These are phyloP conservation scores for Creontiades dilutus DNA, from an alignment of 2,888 invertebrate genomes.

Conservation along the genomic window DNA sequence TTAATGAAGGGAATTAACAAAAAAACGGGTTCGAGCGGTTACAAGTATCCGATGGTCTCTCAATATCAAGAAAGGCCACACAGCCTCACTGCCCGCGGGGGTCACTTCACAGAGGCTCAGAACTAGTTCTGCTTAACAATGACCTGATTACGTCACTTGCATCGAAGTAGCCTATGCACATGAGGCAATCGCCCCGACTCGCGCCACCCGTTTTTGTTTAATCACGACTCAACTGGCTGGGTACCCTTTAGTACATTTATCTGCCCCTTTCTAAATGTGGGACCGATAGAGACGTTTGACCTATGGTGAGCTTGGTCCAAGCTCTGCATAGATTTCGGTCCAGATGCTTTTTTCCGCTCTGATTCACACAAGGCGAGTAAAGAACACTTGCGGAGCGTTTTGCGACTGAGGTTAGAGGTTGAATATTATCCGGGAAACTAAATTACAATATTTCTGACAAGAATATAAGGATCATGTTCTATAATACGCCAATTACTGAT, in stretches of 20 bases:
- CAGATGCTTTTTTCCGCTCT: neutral
- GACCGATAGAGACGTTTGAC: conserved; percentile 14
- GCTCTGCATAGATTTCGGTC: neutral
- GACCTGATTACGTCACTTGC: conserved; percentile 45
- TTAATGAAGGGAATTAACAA: neutral
- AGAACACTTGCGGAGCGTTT: too few species aligned
- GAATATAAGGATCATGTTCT: too few species aligned
- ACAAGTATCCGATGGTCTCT: neutral
- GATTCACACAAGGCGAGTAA: neutral
- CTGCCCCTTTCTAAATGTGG: conserved; percentile 31
- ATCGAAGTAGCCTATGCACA: conserved; percentile 54
- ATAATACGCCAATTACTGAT: too few species aligned
- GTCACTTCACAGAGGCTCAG: conserved; percentile 34
- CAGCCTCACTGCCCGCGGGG: neutral
- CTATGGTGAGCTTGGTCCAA: neutral
- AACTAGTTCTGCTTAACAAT: conserved; percentile 44
- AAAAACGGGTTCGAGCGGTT: neutral
- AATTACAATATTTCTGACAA: too few species aligned
- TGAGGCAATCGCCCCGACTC: conserved; percentile 13
- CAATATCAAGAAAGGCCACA: neutral
- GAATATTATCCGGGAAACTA: too few species aligned
- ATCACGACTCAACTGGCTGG: conserved; percentile 37
- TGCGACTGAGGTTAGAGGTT: too few species aligned
- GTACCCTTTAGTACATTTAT: conserved; percentile 46
- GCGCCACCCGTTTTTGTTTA: conserved; percentile 33